Percentiles rank a stretch among this genome's conserved stretches.
Conservation (phyloP, 37 sponge, comb jelly and placozoan genomes). For the Haliclona indistincta region DNA sequence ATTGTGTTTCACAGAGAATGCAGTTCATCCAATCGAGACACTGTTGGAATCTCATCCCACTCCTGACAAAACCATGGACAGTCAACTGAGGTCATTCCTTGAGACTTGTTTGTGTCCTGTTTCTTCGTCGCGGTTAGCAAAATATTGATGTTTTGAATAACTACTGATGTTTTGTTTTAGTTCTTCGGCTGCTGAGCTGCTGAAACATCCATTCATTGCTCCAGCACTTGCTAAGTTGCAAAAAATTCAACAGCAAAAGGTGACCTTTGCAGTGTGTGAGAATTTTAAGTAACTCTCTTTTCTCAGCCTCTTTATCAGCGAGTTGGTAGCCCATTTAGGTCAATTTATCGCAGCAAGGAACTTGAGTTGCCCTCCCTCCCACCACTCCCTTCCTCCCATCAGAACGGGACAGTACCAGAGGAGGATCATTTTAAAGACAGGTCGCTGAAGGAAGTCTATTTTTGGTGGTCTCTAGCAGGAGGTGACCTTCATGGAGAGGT, state of each 20-base stretch:
- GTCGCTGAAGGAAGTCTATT: constrained; percentile 82
- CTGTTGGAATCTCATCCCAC: constrained; percentile 52
- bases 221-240: no score
- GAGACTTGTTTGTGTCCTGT: constrained; percentile 44
- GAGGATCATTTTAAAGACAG: constrained; percentile 46
- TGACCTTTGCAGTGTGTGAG: no score
- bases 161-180: constrained; percentile 2
- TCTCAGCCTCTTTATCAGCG: constrained; percentile 20
- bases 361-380: not conserved
- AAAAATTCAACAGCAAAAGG: no score
- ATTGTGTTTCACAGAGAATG: constrained; percentile 26
- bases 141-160: no score
- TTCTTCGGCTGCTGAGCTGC: constrained; percentile 13
- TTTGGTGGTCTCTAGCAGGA: constrained; percentile 94
- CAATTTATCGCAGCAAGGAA: constrained; percentile 21
- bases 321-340: constrained; percentile 36
- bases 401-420: not conserved
- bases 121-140: constrained; percentile 32
- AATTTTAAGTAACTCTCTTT: not conserved
- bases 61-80: constrained; percentile 47
- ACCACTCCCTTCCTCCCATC: not conserved
- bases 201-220: constrained; percentile 33
- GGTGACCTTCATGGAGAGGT: constrained; percentile 91
- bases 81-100: constrained; percentile 49
- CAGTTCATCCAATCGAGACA: constrained; percentile 36